Evolutionary conservation across 2,888 invertebrate genomes (phyloP), one percentile per base, ranked within the genome.

Genomic region (Salticus scenicus): DNA sequence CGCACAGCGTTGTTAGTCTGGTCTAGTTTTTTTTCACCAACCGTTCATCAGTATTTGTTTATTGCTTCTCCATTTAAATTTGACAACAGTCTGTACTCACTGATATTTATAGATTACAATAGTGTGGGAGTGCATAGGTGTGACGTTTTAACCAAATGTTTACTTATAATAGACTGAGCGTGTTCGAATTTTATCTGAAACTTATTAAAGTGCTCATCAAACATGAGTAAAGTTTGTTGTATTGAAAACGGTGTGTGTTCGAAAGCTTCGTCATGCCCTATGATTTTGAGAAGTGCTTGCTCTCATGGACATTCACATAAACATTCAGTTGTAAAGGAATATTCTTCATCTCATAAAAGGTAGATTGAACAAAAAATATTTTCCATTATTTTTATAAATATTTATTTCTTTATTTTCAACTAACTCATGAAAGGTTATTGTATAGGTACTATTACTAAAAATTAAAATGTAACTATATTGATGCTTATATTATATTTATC

Each of bases 11-110:
- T 10, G 14, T 42, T 41, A 28, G 41, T n/a, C 10, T 70, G 37
- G 12, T 28, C n/a, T n/a, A n/a, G n/a, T n/a, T n/a, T n/a, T n/a
- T n/a, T n/a, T n/a, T n/a, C n/a, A n/a, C 71, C 31, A 71, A 66
- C 76, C 71, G 81, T 82, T 76, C 76, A 83, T 83, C 82, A 71
- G 76, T n/a, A 71, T 83, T 83, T 80, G 47, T 74, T 80, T 67
- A 30, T 57, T 42, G 12, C 42, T 27, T 70, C 27, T 42, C 27
- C 42, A 27, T 72, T 77, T 77, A 20, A 83, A 75, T 67, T 73
- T 80, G 31, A 73, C 41, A 66, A 73, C 27, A 74, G 37, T 72
- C 47, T 73, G 77, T 84, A 73, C 83, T 77, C 83, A 84, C 73
- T 37, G 83, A 57, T 84, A 84, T 84, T 73, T 77, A 57, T 84